phyloP scores from a whole-genome alignment of 2,888 invertebrate species.

The Crocallis elinguaria region DNA sequence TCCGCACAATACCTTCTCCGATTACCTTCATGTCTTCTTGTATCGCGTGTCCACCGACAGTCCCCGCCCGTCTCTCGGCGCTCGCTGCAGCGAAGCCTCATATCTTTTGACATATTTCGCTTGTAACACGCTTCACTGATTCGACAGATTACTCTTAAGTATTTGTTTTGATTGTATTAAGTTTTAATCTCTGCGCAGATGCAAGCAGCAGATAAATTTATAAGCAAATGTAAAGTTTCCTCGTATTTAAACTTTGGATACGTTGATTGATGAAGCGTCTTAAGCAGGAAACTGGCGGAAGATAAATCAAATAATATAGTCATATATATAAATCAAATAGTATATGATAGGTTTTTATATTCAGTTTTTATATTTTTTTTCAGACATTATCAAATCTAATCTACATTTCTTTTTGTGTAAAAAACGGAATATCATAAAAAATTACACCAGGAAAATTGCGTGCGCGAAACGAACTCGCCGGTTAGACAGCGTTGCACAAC shows the following conservation, averaged over 20 bases:
- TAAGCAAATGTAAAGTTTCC: constrained; percentile 14
- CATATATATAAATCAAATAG: too few species aligned
- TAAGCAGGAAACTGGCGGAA: neutral
- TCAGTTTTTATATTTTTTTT: too few species aligned
- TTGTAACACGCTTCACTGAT: constrained; percentile 65
- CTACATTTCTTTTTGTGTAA: constrained; percentile 11
- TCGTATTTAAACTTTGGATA: neutral
- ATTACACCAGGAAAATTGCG: constrained; percentile 8
- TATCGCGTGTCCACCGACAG: constrained; percentile 66
- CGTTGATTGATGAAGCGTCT: constrained; percentile 18
- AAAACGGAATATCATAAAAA: constrained; percentile 12
- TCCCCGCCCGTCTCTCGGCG: neutral
- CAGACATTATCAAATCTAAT: constrained; percentile 5
- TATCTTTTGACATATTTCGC: constrained; percentile 76
- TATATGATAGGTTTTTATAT: constrained; percentile 7
- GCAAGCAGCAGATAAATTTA: constrained; percentile 22
- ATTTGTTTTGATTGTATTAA: constrained; percentile 38
- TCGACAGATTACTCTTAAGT: constrained; percentile 47
- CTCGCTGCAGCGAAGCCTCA: constrained; percentile 53
- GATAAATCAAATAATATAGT: constrained; percentile 10
- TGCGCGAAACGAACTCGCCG: constrained; percentile 8
- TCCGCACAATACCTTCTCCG: constrained; percentile 81
- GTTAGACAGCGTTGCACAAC: constrained; percentile 31
- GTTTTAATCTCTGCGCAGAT: constrained; percentile 28
- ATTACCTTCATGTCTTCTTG: constrained; percentile 78